Percentiles rank a stretch among this genome's conserved stretches.
Conservation (phyloP, 2,888 invertebrate genomes). For the Polyploca ridens region DNA sequence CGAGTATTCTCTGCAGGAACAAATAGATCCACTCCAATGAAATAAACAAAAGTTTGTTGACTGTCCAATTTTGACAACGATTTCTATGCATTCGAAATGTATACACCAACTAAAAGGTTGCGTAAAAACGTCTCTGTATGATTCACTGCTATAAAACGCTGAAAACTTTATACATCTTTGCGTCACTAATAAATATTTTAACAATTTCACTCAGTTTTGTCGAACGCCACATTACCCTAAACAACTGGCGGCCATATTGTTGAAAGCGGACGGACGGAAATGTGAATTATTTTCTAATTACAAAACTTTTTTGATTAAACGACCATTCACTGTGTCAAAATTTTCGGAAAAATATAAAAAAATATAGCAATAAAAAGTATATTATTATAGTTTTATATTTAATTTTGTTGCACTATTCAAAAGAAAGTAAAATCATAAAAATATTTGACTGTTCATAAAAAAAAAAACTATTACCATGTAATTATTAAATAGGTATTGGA, state of each 20-base stretch:
- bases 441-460: background rate
- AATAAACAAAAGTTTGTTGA: constrained; percentile 85
- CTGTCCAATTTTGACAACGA: constrained; percentile 81
- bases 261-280: constrained; percentile 81
- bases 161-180: constrained; percentile 80
- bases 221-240: constrained; percentile 85
- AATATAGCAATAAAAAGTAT: background rate
- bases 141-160: constrained; percentile 81
- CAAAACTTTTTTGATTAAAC: constrained; percentile 34
- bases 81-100: constrained; percentile 73
- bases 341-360: background rate
- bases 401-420: background rate
- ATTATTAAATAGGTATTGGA: background rate
- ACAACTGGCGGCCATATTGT: constrained; percentile 84
- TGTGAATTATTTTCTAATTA: constrained; percentile 53
- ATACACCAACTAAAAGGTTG: constrained; percentile 71
- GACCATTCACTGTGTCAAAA: background rate
- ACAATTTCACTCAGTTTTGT: constrained; percentile 81
- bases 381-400: background rate
- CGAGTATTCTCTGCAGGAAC: constrained; percentile 69
- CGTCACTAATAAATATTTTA: constrained; percentile 77
- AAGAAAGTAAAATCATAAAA: too few species aligned
- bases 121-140: constrained; percentile 70
- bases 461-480: background rate
- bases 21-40: constrained; percentile 75